Evolutionary conservation across 2,888 invertebrate species (phyloP).

Genomic region (Standfussiana lucernea): DNA sequence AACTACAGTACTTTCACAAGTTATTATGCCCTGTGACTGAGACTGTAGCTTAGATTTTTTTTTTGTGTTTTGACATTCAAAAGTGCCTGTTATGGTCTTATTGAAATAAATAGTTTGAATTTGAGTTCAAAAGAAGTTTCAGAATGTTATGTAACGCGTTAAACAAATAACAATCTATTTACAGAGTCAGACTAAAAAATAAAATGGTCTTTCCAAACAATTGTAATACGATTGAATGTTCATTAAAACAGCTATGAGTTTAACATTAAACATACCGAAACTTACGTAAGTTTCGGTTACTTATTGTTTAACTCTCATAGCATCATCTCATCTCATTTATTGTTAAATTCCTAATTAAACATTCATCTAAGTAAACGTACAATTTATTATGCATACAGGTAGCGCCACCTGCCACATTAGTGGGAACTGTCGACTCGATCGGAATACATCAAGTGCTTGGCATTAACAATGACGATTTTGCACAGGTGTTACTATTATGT

Average conservation of each 20-base stretch:
- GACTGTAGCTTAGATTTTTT: too few relatives aligned
- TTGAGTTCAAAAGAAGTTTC: not conserved
- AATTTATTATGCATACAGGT: slow-evolving; percentile 6
- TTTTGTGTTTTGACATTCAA: too few relatives aligned
- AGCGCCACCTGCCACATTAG: slow-evolving; percentile 47
- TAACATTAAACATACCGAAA: not conserved
- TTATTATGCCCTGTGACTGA: too few relatives aligned
- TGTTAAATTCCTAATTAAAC: not conserved
- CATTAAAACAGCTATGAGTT: too few relatives aligned
- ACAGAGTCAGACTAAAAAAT: too few relatives aligned
- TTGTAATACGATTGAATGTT: not conserved
- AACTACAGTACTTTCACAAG: too few relatives aligned
- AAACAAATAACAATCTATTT: not conserved
- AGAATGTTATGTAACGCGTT: not conserved
- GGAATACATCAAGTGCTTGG: slow-evolving; percentile 31
- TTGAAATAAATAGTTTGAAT: too few relatives aligned
- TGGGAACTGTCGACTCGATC: slow-evolving; percentile 28
- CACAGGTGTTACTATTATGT: slow-evolving; percentile 31
- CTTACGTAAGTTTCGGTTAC: not conserved
- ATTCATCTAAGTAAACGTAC: not conserved
- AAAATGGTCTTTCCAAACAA: too few relatives aligned
- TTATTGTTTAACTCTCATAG: not conserved
- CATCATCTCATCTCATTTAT: not conserved
- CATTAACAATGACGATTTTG: slow-evolving; percentile 42
- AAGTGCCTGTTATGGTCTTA: too few relatives aligned